Evolutionary conservation across 2,888 invertebrate genomes (phyloP), one percentile per base, ranked within the genome.

Genomic region (Oligia fasciuncula): DNA sequence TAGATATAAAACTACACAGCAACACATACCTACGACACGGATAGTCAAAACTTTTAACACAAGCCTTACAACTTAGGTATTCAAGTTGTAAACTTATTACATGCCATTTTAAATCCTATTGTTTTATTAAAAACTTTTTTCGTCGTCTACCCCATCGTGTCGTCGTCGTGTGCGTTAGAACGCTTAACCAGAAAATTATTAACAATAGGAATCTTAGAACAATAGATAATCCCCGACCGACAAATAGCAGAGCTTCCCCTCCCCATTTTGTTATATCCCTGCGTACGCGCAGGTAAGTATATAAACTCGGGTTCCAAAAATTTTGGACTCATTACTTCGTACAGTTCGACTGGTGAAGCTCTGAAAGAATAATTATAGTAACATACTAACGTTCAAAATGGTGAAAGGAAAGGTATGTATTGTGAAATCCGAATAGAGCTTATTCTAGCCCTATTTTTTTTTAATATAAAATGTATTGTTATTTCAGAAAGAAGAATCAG

Each of bases 231-330:
- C 49, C 63, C n/a, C 2, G 23, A 14, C 6, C n/a, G 8, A 57
- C 72, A 69, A 82, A 68, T 78, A 11, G 40, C 62, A 13, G 60
- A 19, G 17, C 65, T n/a, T 63, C 1, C 67, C 89, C 86, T 5
- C 87, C 85, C 82, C 69, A 79, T 77, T 73, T 75, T 62, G 14
- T 73, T 9, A 74, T 77, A 73, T 71, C 43, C 75, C 51, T 82
- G 88, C 85, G 87, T 71, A 19, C 17, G 67, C 84, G 84, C 87
- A 77, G 81, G 84, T 86, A 86, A 60, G 60, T 77, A 79, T 86
- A 78, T 73, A 80, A 74, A 62, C 46, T 14, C 17, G 40, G 11
- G 40, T 13, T 23, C 9, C 35, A 67, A 57, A 54, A 60, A 5
- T 5, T 72, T 13, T 29, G 1, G 0, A 9, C 13, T 75, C 74